Conservation (phyloP, 2,797 vertebrate genomes). For the Pseudochirops cupreus region DNA sequence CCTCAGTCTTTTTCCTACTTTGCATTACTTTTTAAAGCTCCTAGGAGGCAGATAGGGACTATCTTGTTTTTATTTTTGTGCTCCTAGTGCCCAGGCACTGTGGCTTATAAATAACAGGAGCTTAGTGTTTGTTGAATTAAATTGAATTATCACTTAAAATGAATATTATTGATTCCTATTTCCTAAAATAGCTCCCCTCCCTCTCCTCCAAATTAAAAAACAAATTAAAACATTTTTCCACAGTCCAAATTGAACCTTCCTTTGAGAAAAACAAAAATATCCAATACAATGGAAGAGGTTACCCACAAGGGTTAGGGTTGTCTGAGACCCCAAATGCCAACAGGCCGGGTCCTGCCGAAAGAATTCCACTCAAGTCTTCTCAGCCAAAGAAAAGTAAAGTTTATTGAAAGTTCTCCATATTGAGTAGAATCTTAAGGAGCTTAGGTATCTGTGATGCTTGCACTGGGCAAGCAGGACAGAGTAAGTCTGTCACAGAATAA, state of each 20-base stretch:
- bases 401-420: too few species aligned
- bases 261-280: neutral
- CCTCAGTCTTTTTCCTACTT: neutral
- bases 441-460: too few species aligned
- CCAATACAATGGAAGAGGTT: too few species aligned
- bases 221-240: neutral
- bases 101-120: neutral
- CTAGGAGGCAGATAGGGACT: neutral
- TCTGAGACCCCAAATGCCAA: too few species aligned
- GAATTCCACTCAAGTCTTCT: too few species aligned
- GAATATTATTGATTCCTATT: neutral
- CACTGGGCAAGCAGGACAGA: too few species aligned
- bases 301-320: too few species aligned
- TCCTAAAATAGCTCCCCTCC: neutral
- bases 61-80: neutral
- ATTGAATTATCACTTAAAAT: neutral
- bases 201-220: neutral
- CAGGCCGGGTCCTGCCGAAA: too few species aligned
- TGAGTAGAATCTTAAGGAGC: too few species aligned
- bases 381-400: too few species aligned
- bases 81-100: neutral
- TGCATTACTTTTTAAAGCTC: neutral
- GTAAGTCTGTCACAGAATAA: too few species aligned
- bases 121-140: neutral
- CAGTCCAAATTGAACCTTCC: neutral